Base-by-base conservation (phyloP, 2,888 invertebrate genomes). In the Meiosimyza platycephala region DNA sequence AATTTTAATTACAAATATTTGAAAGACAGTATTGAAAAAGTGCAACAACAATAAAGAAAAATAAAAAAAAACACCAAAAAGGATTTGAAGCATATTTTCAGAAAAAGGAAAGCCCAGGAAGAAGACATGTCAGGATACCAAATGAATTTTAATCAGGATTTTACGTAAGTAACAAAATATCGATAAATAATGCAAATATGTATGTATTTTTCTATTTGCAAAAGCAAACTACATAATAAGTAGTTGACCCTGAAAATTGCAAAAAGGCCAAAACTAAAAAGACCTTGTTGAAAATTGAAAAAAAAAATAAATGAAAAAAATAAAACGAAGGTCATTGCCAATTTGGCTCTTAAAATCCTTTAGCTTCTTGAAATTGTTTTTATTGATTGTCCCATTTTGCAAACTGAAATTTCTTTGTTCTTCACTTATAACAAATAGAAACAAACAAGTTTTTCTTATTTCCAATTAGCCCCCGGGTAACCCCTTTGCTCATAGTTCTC, bases 91-190 rank as follows among this genome's bases (percentile, higher is more conserved):
- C 54, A n/a, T 28, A 63, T 6, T 16, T 55, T 40, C 18, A 47
- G 50, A 50, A 54, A 68, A 63, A 62, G 60, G 51, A 54, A 72
- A 11, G 52, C 66, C 47, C 59, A 72, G 18, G 47, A 69, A 33
- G 65, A 69, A 73, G 72, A 57, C 74, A 71, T 71, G 54, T 65
- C 74, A 75, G 74, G 76, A 76, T 80, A 80, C 74, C 76, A 77
- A 70, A 77, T 81, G 76, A 80, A 79, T 77, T 82, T 81, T 74
- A 82, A 82, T 75, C 82, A 82, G 73, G 80, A 82, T 77, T 82
- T 80, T 79, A 79, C 80, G 82, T 82, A 79, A 79, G 82, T 81
- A 67, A 51, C 57, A 40, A 22, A 55, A 55, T 40, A 40, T 16
- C 54, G 54, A 13, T 18, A 18, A 54, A n/a, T 22, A 57, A 2